Evolutionary conservation across 2,797 vertebrate species (phyloP), one percentile per base, ranked within the genome.

Genomic region (Remorina albescens): DNA sequence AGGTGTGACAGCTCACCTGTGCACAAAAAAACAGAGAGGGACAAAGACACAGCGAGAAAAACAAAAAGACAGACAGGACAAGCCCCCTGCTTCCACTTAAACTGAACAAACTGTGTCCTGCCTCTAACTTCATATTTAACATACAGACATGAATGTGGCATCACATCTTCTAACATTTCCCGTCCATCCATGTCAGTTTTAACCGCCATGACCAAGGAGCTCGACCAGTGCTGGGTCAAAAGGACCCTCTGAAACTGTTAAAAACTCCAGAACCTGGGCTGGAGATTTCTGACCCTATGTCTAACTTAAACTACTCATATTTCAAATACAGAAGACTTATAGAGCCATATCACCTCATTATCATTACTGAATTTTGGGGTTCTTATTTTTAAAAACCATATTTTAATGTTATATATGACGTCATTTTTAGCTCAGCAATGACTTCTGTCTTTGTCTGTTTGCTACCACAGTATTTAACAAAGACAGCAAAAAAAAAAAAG

Each of bases 1-100:
- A 83, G 74, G 81, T 80, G 71, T 83, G 79, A 79, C 77, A 49
- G 51, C 56, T 85, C 65, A 88, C 86, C 86, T 84, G 83, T 32
- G 42, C 21, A 47, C 32, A 55, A 55, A 74, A 51, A 67, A 64
- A 69, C 18, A 58, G 53, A 46, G 30, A 61, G 11, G n/a, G n/a
- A n/a, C n/a, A n/a, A n/a, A n/a, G n/a, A n/a, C n/a, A n/a, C n/a
- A n/a, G n/a, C n/a, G n/a, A n/a, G n/a, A n/a, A n/a, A n/a, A n/a
- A n/a, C n/a, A n/a, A n/a, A n/a, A n/a, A n/a, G n/a, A n/a, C n/a
- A n/a, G n/a, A n/a, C n/a, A n/a, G n/a, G n/a, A n/a, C n/a, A n/a
- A n/a, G n/a, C 41, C 41, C 6, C 18, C 8, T n/a, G 39, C 3
- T 41, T 41, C 18, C 41, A 19, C 18, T 49, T 44, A 44, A 37